Evolutionary conservation across 2,113 vertebrate species (phyloP), one percentile per base, ranked within the genome.

Genomic region (Muntiacus muntjak): DNA sequence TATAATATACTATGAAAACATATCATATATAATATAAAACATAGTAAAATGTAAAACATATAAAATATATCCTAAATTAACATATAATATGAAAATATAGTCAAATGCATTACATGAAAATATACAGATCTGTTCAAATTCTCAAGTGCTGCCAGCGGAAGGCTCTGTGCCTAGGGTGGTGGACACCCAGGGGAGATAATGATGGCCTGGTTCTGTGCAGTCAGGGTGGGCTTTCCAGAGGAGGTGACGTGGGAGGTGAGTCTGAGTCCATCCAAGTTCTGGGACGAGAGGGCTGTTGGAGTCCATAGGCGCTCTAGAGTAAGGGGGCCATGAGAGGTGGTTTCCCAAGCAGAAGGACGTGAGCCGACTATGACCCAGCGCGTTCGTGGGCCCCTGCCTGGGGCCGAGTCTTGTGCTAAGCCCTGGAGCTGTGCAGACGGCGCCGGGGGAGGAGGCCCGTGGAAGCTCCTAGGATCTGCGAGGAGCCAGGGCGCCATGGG

Each of bases 381-480:
- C 1, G 7, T 33, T 3, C 12, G 1, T 43, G 0, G 19, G 82
- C 1, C 0, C 47, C 82, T 67, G 16, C 50, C 25, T 7, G 6
- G n/a, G 33, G 36, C 81, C 9, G 2, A 55, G 79, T 40, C 86
- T 54, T 28, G 25, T 4, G 26, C n/a, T 36, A 0, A 52, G 64
- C 12, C 0, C 36, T 11, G 19, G 55, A 30, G 45, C 8, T 3
- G 0, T 3, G 16, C 71, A 10, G 40, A 13, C 0, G 0, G 1
- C 14, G 15, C 1, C 1, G 36, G 50, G 19, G 0, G 10, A 55
- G 47, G 26, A 23, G n/a, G 16, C 16, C 54, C 10, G 12, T 45
- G 30, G 85, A 19, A 28, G 3, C 12, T 21, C 71, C 50, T 2
- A 13, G 12, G n/a, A 9, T 28, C 33, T 33, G 26, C 15, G 13